Evolutionary conservation across 2,113 vertebrate species (phyloP).

Genomic region (Callorhinus ursinus): DNA sequence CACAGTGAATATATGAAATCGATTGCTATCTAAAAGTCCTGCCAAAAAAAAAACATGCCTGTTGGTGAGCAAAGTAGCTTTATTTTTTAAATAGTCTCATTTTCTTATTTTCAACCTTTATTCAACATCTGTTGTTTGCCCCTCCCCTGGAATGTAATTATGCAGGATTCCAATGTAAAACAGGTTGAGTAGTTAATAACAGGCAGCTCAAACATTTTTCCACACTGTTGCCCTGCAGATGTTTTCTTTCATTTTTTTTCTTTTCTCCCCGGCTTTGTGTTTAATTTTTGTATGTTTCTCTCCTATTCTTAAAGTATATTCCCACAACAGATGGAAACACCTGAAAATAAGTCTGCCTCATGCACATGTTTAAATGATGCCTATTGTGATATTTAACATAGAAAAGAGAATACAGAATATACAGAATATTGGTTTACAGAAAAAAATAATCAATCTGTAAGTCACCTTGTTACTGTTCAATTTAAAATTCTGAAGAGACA

Average conservation of each 20-base stretch:
- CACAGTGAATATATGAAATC: slow-evolving; percentile 79
- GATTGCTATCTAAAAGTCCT: slow-evolving; percentile 77
- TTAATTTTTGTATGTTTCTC: slow-evolving; percentile 74
- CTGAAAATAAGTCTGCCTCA: slow-evolving; percentile 75
- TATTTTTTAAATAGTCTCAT: slow-evolving; percentile 58
- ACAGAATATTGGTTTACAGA: background rate
- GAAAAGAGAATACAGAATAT: background rate
- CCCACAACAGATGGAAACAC: slow-evolving; percentile 70
- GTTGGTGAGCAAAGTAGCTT: slow-evolving; percentile 63
- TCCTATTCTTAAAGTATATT: slow-evolving; percentile 66
- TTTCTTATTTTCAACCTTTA: slow-evolving; percentile 81
- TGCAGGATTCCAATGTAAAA: slow-evolving; percentile 77
- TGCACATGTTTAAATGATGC: slow-evolving; percentile 9
- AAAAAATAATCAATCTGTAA: background rate
- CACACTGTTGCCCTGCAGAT: slow-evolving; percentile 75
- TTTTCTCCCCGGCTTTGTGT: slow-evolving; percentile 39
- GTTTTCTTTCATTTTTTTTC: slow-evolving; percentile 45
- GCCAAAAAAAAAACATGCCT: slow-evolving; percentile 67
- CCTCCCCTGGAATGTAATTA: slow-evolving; percentile 79
- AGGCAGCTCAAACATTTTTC: slow-evolving; percentile 79
- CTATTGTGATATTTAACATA: background rate
- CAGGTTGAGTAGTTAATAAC: slow-evolving; percentile 81
- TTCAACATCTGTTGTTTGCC: slow-evolving; percentile 80
- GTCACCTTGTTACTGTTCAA: background rate
- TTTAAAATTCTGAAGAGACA: slow-evolving; percentile 1